Percentiles rank a stretch among this genome's conserved stretches.
Evolutionary conservation across 2,797 vertebrate genomes (phyloP).

Genomic region (Trachurus trachurus): DNA sequence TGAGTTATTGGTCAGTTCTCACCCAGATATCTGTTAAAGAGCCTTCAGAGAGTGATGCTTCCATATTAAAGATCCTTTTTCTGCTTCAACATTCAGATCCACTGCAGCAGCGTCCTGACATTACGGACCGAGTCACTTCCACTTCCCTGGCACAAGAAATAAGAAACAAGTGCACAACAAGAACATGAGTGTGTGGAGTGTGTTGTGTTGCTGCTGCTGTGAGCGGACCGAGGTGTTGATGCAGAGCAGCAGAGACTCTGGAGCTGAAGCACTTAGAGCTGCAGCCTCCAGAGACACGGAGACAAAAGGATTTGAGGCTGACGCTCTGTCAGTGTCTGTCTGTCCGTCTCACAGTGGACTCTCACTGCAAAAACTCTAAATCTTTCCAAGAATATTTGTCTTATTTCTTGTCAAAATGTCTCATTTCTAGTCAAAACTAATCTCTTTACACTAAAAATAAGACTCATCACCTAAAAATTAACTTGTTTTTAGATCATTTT

Average conservation of each 20-base stretch:
- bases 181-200: slow-evolving; percentile 11
- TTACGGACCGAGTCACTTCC: slow-evolving; percentile 23
- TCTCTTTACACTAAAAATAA: too few species aligned
- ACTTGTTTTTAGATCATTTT: too few species aligned
- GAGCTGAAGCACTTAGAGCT: slow-evolving; percentile 59
- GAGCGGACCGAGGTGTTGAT: slow-evolving; percentile 17
- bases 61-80: slow-evolving; percentile 30
- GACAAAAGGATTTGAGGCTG: slow-evolving; percentile 76
- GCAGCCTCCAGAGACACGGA: slow-evolving; percentile 52
- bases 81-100: slow-evolving; percentile 61
- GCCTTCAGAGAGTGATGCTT: too few species aligned
- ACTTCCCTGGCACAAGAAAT: neutral
- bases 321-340: slow-evolving; percentile 63
- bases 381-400: too few species aligned
- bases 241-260: slow-evolving; percentile 16
- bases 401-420: too few species aligned
- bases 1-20: too few species aligned
- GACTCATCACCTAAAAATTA: too few species aligned
- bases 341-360: slow-evolving; percentile 30
- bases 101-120: slow-evolving; percentile 22
- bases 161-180: slow-evolving; percentile 10
- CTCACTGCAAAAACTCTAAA: too few species aligned
- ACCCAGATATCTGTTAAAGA: too few species aligned
- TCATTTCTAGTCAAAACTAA: too few species aligned
- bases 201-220: slow-evolving; percentile 13